Percentiles rank a stretch among this genome's conserved stretches.
Evolutionary conservation across 2,888 invertebrate genomes (phyloP).

Genomic region (Gymnocheta viridis): DNA sequence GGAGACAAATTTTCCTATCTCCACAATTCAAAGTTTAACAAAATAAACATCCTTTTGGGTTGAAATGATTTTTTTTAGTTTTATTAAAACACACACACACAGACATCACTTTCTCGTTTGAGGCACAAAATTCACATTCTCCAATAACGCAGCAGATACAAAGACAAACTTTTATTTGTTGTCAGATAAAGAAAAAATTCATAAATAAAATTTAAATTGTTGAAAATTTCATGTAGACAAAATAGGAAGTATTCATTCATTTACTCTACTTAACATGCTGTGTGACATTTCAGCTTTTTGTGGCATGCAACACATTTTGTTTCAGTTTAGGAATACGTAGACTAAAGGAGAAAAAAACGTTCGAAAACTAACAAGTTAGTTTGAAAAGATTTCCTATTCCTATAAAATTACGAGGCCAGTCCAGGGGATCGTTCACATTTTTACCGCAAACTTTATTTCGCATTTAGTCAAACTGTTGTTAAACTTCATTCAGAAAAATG

Average conservation of each 20-base stretch:
- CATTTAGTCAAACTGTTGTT: too few species aligned
- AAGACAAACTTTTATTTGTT: neutral
- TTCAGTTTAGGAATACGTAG: neutral
- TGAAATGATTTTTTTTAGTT: constrained; percentile 17
- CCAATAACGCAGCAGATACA: constrained; percentile 11
- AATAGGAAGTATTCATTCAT: neutral
- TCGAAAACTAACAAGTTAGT: neutral
- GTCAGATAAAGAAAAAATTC: neutral
- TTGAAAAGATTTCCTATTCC: too few species aligned
- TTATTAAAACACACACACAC: constrained; percentile 5
- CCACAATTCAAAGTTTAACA: neutral
- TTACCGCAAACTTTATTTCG: too few species aligned
- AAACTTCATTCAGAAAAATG: too few species aligned
- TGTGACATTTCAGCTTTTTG: neutral
- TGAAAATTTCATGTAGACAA: neutral
- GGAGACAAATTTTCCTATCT: constrained; percentile 44
- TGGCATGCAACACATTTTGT: too few species aligned
- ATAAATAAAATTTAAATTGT: neutral
- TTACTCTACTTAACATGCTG: neutral
- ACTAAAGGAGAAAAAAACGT: neutral
- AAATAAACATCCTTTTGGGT: constrained; percentile 36
- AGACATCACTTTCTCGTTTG: constrained; percentile 10
- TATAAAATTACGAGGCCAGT: too few species aligned
- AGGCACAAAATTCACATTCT: constrained; percentile 17
- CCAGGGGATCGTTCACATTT: too few species aligned